Conservation (phyloP, 2,113 vertebrate species). For the Pungitius pungitius region DNA sequence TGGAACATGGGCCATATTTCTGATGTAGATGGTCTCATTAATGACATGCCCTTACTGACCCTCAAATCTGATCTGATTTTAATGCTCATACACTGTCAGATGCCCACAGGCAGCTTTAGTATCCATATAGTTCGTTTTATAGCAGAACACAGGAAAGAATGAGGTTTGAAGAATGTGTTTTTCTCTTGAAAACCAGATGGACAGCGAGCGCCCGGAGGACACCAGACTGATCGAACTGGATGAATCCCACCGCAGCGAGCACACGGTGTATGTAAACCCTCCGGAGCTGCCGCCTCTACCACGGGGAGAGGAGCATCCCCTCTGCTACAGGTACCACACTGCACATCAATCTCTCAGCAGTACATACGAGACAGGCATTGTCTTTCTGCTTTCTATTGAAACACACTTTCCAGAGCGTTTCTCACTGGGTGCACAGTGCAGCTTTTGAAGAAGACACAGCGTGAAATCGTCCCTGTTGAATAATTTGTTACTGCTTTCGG, state of each 20-base stretch:
- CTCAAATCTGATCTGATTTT: constrained; percentile 32
- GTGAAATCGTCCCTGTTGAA: constrained; percentile 32
- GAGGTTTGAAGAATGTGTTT: constrained; percentile 36
- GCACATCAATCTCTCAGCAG: background rate
- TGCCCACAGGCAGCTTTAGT: background rate
- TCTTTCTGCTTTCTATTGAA: constrained; percentile 12
- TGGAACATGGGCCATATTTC: constrained; percentile 17
- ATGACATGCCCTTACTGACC: constrained; percentile 37
- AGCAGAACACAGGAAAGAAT: background rate
- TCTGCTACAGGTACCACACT: constrained; percentile 89
- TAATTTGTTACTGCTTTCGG: constrained; percentile 31
- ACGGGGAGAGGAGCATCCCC: constrained; percentile 90
- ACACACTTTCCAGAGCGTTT: constrained; percentile 6
- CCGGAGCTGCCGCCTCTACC: constrained; percentile 93
- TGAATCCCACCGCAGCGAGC: constrained; percentile 95
- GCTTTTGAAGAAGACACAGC: constrained; percentile 22
- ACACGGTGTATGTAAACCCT: constrained; percentile 97
- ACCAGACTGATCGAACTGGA: constrained; percentile 93
- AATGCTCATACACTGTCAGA: constrained; percentile 17
- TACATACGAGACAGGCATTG: constrained; percentile 1
- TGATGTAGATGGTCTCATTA: constrained; percentile 23
- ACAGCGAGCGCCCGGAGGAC: constrained; percentile 89
- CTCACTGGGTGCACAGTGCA: constrained; percentile 19
- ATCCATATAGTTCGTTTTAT: constrained; percentile 14
- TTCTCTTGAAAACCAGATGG: constrained; percentile 82